Evolutionary conservation across 1,140 invertebrate genomes (phyloP).

Genomic region (Cyphomyrmex costatus): DNA sequence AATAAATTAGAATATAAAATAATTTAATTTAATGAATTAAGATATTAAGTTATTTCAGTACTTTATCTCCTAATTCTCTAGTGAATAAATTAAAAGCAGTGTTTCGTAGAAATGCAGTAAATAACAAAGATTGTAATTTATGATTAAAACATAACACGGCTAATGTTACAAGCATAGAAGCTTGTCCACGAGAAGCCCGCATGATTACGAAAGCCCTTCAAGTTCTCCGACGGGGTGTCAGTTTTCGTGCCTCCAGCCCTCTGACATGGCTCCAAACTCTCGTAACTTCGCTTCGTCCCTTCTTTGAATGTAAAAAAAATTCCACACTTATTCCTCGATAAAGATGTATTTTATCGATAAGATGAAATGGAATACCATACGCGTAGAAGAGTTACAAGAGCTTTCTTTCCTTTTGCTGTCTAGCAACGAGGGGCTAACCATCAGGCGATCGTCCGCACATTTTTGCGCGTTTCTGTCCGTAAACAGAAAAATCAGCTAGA

Average conservation of each 20-base stretch:
- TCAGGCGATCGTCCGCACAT: neutral
- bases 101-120: neutral
- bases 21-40: too few relatives aligned
- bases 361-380: slow-evolving; percentile 68
- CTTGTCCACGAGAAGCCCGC: slow-evolving; percentile 19
- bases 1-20: neutral
- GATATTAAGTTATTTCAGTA: too few relatives aligned
- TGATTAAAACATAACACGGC: neutral
- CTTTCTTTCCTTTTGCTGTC: neutral
- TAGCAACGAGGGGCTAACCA: neutral
- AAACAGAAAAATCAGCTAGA: neutral
- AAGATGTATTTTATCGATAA: slow-evolving; percentile 69
- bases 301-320: slow-evolving; percentile 50
- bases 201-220: slow-evolving; percentile 68
- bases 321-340: slow-evolving; percentile 44
- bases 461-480: slow-evolving; percentile 11
- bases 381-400: neutral
- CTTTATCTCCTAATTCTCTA: neutral
- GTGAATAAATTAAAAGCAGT: neutral
- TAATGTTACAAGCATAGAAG: slow-evolving; percentile 31
- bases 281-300: slow-evolving; percentile 52
- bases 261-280: slow-evolving; percentile 17
- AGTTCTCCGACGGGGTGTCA: slow-evolving; percentile 68
- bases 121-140: neutral
- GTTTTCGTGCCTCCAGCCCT: slow-evolving; percentile 47